Evolutionary conservation across 2,888 invertebrate species (phyloP), one percentile per base, ranked within the genome.

Genomic region (Mesorhabditis spiculigera): DNA sequence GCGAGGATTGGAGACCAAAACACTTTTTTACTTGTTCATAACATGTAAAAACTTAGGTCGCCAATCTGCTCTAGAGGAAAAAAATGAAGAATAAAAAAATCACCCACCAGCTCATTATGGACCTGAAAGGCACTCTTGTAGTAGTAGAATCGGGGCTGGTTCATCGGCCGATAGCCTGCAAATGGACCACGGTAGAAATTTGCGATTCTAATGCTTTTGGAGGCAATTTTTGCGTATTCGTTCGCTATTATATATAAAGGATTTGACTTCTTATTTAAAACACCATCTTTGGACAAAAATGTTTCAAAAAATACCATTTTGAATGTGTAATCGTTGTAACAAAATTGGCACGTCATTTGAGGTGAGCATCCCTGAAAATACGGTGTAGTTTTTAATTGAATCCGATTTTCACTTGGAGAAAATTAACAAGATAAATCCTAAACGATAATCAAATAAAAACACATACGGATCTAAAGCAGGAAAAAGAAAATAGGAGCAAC

Each of bases 31-130:
- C 8, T 50, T 50, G 58, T 50, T 10, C 1, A 50, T 50, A 50
- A 50, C n/a, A 13, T 61, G n/a, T 66, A 63, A 67, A n/a, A 66
- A 64, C 3, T 66, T 67, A 43, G 43, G n/a, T n/a, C n/a, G n/a
- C 42, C n/a, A 43, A 43, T 43, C n/a, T 50, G 8, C n/a, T 3
- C 8, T 50, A n/a, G 8, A 13, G 58, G n/a, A 13, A 50, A 50
- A 16, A 16, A 16, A n/a, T 28, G 63, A 63, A 8, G 6, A 6
- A 63, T 28, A 63, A 8, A 16, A n/a, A 63, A 28, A 13, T 28
- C 5, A 73, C 73, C 72, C 63, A 82, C 81, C 71, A 81, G 72
- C 76, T 83, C 83, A 73, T 83, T 83, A 68, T 83, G 82, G 41
- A 73, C 71, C 43, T 65, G 68, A 73, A 83, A 83, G 6, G 81